phyloP scores from a whole-genome alignment of 2,888 invertebrate genomes.

The Papilio gigon region DNA sequence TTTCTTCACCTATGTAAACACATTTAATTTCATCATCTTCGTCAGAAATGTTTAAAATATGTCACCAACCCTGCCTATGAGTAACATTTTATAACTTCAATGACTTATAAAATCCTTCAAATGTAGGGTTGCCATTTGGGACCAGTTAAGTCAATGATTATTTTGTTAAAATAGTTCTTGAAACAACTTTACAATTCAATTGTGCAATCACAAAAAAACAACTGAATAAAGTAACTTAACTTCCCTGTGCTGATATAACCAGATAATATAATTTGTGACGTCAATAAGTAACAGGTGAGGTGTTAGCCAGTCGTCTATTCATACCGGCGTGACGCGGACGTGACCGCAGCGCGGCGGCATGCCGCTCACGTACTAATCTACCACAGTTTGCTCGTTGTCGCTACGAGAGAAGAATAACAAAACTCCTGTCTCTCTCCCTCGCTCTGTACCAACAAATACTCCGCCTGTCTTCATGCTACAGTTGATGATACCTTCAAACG shows the following conservation, averaged over 20 bases:
- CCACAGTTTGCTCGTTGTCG: constrained; percentile 55
- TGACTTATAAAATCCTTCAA: no score
- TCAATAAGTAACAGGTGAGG: constrained; percentile 20
- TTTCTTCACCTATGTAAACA: no score
- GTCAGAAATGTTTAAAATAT: no score
- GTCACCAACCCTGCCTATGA: no score
- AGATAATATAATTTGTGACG: neutral
- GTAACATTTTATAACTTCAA: no score
- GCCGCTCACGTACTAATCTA: constrained; percentile 52
- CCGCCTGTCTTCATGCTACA: neutral
- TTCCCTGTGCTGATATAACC: neutral
- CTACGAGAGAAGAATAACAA: constrained; percentile 49
- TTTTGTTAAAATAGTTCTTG: no score
- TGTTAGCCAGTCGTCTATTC: constrained; percentile 23
- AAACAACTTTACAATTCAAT: no score
- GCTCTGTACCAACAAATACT: constrained; percentile 10
- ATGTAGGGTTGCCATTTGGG: no score
- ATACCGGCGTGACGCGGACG: constrained; percentile 21
- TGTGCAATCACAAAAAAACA: neutral
- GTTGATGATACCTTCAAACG: neutral
- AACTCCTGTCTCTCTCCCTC: constrained; percentile 1
- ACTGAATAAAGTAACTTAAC: neutral
- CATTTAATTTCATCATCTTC: no score
- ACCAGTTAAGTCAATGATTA: no score
- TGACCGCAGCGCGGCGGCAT: constrained; percentile 40